Evolutionary conservation across 2,888 invertebrate genomes (phyloP), one percentile per base, ranked within the genome.

Genomic region (Pyrrhosoma nymphula): DNA sequence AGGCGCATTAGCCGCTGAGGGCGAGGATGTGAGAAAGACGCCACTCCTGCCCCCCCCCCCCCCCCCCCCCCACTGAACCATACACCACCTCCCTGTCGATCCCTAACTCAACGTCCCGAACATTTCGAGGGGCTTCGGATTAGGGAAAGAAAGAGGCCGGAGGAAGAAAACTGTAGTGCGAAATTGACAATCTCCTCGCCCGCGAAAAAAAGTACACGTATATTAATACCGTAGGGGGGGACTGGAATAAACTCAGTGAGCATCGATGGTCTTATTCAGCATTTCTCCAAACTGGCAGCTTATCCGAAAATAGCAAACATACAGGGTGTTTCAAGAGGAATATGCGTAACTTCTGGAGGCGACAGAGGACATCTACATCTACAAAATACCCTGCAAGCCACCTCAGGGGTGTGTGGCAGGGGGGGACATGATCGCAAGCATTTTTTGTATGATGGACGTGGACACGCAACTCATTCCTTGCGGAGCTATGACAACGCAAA

Each of bases 71-170:
- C 26, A 26, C 26, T 3, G 3, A 8, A 47, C 2, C 47, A 20
- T n/a, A 26, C 26, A 2, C 69, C 69, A 0, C n/a, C 69, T 3
- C 69, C n/a, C 69, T 23, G 26, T 26, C 69, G 10, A 26, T 69
- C 69, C n/a, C 69, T 26, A 26, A 23, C 69, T 69, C 69, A n/a
- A 10, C 30, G 35, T n/a, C 82, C 82, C 30, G 3, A 82, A 35
- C 82, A 82, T 82, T 82, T 82, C 82, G 82, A 82, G 82, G 82
- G 82, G 82, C 82, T 82, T 82, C 82, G 82, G 82, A 82, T 82
- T 82, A 82, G 18, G 82, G 35, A 1, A 26, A n/a, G 69, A 26
- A 35, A 18, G 30, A 82, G 82, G 82, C 16, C 16, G 82, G 16
- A 35, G 35, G n/a, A 35, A 82, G 20, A 60, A 69, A 69, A 35